Conservation (phyloP, 1,140 invertebrate genomes). For the Streblospio benedicti region DNA sequence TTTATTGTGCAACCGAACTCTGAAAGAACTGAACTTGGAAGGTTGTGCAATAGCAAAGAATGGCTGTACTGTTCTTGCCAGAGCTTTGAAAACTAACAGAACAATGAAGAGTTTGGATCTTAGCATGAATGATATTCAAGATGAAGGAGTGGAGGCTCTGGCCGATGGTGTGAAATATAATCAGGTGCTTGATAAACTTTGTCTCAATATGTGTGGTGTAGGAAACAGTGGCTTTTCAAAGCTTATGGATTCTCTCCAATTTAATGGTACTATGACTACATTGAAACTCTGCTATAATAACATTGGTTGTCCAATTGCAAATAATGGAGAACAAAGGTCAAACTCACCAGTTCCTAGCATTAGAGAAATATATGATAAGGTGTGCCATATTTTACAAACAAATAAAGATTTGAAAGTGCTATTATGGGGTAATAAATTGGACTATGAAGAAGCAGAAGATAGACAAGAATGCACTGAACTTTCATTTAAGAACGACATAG, state of each 20-base stretch:
- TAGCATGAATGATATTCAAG: constrained; percentile 37
- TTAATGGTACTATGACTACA: background rate
- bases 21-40: constrained; percentile 37
- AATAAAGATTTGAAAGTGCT: constrained; percentile 42
- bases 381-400: constrained; percentile 37
- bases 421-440: constrained; percentile 43
- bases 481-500: background rate
- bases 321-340: background rate
- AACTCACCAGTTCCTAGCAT: constrained; percentile 4
- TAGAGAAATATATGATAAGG: constrained; percentile 33
- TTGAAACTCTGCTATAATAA: constrained; percentile 16
- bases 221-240: constrained; percentile 40
- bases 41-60: constrained; percentile 35
- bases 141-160: constrained; percentile 32
- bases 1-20: constrained; percentile 30
- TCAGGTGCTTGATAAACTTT: constrained; percentile 34
- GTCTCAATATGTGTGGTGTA: constrained; percentile 42
- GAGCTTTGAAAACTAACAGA: constrained; percentile 33
- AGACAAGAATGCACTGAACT: too few species aligned
- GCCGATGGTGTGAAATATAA: constrained; percentile 33
- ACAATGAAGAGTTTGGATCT: constrained; percentile 34
- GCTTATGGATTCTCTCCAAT: constrained; percentile 31
- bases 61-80: constrained; percentile 30
- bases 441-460: constrained; percentile 10
- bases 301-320: constrained; percentile 1